Evolutionary conservation across 1,140 invertebrate species (phyloP).

Genomic region (Diabrotica undecimpunctata): DNA sequence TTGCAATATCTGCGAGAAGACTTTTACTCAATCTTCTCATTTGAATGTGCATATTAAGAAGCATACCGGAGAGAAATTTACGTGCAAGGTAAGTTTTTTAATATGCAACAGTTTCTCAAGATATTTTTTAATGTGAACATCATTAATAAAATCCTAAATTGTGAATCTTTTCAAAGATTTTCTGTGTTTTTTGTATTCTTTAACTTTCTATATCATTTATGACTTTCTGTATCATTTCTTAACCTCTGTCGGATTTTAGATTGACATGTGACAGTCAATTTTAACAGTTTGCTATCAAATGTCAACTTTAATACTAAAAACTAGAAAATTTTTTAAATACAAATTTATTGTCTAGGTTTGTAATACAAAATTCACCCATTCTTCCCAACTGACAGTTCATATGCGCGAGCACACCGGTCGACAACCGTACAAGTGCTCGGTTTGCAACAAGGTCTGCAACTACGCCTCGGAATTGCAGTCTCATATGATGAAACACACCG

Average conservation of each 20-base stretch:
- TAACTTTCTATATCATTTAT: too few relatives aligned
- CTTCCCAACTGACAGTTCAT: constrained; percentile 62
- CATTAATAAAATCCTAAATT: too few relatives aligned
- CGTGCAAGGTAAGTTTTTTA: neutral
- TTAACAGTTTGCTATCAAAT: too few relatives aligned
- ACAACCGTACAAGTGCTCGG: constrained; percentile 63
- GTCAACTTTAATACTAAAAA: too few relatives aligned
- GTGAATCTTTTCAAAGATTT: too few relatives aligned
- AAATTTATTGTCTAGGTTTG: constrained; percentile 41
- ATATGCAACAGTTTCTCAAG: too few relatives aligned
- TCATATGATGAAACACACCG: constrained; percentile 73
- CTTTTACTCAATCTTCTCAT: constrained; percentile 65
- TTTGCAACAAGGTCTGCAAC: constrained; percentile 68
- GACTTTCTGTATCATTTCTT: too few relatives aligned
- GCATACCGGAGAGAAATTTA: constrained; percentile 51
- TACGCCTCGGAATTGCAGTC: constrained; percentile 80
- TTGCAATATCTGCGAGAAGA: constrained; percentile 65
- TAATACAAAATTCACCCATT: constrained; percentile 55
- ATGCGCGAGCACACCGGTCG: constrained; percentile 66
- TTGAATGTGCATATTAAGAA: constrained; percentile 57
- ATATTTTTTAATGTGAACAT: too few relatives aligned
- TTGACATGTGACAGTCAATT: too few relatives aligned
- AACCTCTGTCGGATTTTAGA: too few relatives aligned
- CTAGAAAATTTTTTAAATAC: too few relatives aligned
- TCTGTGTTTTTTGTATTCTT: too few relatives aligned